These are phyloP conservation scores for Rugalucina vietnamica DNA, from an alignment of 2,888 invertebrate species.

Conservation along the genomic window DNA sequence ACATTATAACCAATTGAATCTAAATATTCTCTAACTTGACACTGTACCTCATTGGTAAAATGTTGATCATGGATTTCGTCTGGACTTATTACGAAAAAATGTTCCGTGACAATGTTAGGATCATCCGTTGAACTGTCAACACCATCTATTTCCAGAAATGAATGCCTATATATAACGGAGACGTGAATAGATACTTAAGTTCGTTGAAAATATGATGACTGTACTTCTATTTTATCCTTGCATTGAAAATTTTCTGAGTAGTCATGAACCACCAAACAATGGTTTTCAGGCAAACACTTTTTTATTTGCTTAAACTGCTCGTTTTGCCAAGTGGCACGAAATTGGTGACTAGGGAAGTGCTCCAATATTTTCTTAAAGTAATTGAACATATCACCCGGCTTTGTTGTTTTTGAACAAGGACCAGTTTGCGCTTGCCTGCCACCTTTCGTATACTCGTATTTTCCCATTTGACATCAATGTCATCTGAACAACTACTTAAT, in stretches of 20 bases:
- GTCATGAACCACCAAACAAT: conserved; percentile 43
- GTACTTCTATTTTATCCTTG: conserved; percentile 20
- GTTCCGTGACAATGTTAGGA: conserved; percentile 14
- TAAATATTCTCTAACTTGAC: background rate
- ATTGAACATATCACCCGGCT: conserved; percentile 30
- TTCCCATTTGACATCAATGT: conserved; percentile 5
- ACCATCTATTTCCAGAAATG: conserved; percentile 8
- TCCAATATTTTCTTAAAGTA: conserved; percentile 22
- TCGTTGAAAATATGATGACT: conserved; percentile 33
- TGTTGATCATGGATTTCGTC: conserved; percentile 3
- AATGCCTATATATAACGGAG: conserved; percentile 1
- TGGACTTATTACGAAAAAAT: conserved; percentile 18
- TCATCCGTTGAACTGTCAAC: background rate
- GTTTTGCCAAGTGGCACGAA: conserved; percentile 27
- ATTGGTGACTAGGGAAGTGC: conserved; percentile 33
- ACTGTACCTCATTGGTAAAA: background rate
- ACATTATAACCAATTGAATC: background rate
- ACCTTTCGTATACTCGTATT: background rate
- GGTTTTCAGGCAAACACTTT: conserved; percentile 17
- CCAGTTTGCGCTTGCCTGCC: conserved; percentile 9
- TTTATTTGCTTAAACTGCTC: conserved; percentile 7
- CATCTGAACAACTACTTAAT: background rate
- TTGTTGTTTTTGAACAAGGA: conserved; percentile 15
- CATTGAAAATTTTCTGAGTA: conserved; percentile 48
- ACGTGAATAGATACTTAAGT: conserved; percentile 6